Base-by-base conservation (phyloP, 2,113 vertebrate genomes). In the Vicugna pacos region DNA sequence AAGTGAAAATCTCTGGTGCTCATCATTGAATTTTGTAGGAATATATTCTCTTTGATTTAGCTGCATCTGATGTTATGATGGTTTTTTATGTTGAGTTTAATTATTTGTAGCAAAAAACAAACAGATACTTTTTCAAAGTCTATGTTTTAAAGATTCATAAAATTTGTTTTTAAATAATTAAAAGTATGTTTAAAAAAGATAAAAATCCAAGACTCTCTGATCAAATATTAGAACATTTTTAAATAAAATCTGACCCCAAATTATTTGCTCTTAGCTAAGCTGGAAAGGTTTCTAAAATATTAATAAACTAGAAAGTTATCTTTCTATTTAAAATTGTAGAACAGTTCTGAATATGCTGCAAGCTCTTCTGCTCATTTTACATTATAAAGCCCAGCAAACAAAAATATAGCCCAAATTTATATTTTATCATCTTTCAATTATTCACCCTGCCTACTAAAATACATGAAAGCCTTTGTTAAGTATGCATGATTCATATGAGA, bases 161-260 rank as follows among this genome's bases (percentile, higher is more conserved):
- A 81, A 83, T 83, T 32, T 75, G 5, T 90, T 70, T 96, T 89
- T 89, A 92, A 89, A 95, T 95, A 96, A 95, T 95, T 94, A 95
- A 92, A 8, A 81, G 2, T 60, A 35, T 70, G 10, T 60, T 92
- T 96, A 2, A 48, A 86, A 95, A 96, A 84, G 75, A 81, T 86
- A 72, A 95, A 89, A 94, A 83, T 95, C 26, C 19, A 92, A 82
- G n/a, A 69, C 64, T 65, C 48, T 73, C n/a, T 92, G 73, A 93
- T 83, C 38, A 92, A 94, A 92, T 92, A 95, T 92, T 96, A 90
- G 75, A 92, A 72, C 14, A 87, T 58, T 73, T 32, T 80, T 64
- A 82, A 95, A 76, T 70, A 75, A 76, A 94, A 65, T 50, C 14
- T 95, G 54, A 86, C 60, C 73, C 70, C 11, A 77, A 86, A 94